A percentile compares a stretch with the other conserved stretches of the same genome.
These are phyloP conservation scores for Bellardia bayeri DNA, from an alignment of 2,888 invertebrate genomes.

Conservation along the genomic window DNA sequence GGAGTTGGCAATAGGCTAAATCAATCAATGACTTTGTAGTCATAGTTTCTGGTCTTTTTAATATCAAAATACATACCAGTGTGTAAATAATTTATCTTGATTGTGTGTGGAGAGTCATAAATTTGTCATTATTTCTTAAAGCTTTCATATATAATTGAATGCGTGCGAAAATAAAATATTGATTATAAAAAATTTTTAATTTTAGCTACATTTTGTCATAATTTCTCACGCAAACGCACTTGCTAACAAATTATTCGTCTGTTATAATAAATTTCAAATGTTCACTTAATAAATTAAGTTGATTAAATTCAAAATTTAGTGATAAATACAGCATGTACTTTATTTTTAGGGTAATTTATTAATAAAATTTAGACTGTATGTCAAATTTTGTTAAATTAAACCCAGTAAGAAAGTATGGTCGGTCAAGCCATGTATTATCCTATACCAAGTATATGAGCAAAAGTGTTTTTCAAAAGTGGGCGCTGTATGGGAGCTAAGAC, in stretches of 20 bases:
- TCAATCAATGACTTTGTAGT: not conserved
- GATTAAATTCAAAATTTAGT: too few species aligned
- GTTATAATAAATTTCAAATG: not conserved
- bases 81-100: not conserved
- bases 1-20: not conserved
- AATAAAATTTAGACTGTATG: too few species aligned
- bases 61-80: not conserved
- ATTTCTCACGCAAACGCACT: not conserved
- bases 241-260: too few species aligned
- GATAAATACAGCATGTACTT: too few species aligned
- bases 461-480: too few species aligned
- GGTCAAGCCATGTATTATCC: too few species aligned
- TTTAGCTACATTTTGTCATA: conserved; percentile 41
- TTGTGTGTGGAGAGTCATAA: not conserved
- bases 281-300: too few species aligned
- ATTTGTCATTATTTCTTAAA: not conserved
- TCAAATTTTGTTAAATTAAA: too few species aligned
- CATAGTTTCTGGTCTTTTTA: not conserved
- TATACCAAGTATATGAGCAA: too few species aligned
- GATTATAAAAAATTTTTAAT: conserved; percentile 39
- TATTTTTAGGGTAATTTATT: too few species aligned
- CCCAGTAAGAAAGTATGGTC: too few species aligned
- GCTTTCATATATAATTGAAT: not conserved
- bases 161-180: conserved; percentile 14
- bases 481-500: too few species aligned